Evolutionary conservation across 2,113 vertebrate genomes (phyloP), one percentile per base, ranked within the genome.

Genomic region (Callionymus lyra): DNA sequence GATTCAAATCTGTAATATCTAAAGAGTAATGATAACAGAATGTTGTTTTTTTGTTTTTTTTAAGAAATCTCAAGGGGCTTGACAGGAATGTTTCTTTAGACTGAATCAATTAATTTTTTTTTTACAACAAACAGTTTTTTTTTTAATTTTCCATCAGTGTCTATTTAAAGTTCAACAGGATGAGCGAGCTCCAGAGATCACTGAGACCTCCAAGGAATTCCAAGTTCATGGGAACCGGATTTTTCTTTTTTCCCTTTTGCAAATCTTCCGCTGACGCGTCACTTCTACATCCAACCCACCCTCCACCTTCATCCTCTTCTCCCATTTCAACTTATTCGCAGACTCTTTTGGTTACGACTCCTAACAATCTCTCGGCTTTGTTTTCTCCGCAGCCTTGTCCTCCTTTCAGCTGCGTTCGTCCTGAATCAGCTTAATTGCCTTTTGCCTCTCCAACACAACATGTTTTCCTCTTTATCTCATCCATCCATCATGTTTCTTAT

Each of bases 151-250:
- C 63, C 63, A 63, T 63, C 56, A 2, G 12, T 14, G 16, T 56
- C 68, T 76, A 80, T 70, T 76, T 65, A 60, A 62, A 70, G 69
- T 47, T 47, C 47, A 32, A 40, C 65, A 74, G 70, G 75, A 82
- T 77, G 67, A 62, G 40, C 2, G 19, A 41, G 76, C 8, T 68
- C 69, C 10, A 14, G 43, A 40, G 47, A 77, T 77, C 71, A 74
- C 63, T 34, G 13, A 50, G 39, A 47, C 47, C 71, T 61, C 61
- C 10, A 31, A 59, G 68, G 74, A 76, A 27, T 31, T 44, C 27
- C 10, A 63, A 68, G 74, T 80, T 82, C 70, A 76, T 81, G 77
- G 58, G 77, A 82, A 79, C 68, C 42, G 49, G 55, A 55, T 63
- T 19, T 43, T 44, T 37, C 61, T 61, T 63, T 66, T 59, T 53